Conservation (phyloP, 2,113 vertebrate species). For the Nettapus auritus region DNA sequence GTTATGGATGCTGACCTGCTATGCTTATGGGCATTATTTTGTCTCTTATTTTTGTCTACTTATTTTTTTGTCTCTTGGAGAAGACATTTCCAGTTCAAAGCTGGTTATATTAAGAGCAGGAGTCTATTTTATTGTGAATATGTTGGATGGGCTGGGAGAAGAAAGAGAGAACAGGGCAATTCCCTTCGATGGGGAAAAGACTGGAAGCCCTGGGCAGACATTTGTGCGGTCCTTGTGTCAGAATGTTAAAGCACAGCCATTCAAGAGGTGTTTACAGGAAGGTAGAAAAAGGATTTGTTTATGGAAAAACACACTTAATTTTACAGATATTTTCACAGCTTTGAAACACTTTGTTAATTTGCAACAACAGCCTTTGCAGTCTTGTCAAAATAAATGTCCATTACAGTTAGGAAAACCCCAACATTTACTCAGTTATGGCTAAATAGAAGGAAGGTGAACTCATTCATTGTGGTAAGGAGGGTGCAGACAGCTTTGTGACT, state of each 20-base stretch:
- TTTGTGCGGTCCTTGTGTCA: background rate
- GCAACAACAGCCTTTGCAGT: background rate
- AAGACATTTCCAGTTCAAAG: background rate
- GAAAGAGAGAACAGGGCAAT: background rate
- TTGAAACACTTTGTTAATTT: background rate
- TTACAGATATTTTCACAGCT: conserved; percentile 23
- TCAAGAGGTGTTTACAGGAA: background rate
- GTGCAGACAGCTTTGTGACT: background rate
- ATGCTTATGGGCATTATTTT: background rate
- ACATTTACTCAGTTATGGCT: background rate
- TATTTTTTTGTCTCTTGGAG: background rate
- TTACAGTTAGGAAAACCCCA: background rate
- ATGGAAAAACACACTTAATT: background rate
- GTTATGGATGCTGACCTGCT: background rate
- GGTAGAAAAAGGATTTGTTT: background rate
- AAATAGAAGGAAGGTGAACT: background rate
- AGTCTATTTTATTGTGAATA: background rate
- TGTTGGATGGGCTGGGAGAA: background rate
- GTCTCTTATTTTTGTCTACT: too few species aligned
- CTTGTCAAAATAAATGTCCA: background rate
- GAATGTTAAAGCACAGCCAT: background rate
- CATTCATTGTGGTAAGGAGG: background rate
- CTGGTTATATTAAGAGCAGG: background rate
- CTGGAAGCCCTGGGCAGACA: background rate
- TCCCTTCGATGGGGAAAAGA: background rate